Evolutionary conservation across 2,888 invertebrate species (phyloP).

Genomic region (Trisateles emortualis): DNA sequence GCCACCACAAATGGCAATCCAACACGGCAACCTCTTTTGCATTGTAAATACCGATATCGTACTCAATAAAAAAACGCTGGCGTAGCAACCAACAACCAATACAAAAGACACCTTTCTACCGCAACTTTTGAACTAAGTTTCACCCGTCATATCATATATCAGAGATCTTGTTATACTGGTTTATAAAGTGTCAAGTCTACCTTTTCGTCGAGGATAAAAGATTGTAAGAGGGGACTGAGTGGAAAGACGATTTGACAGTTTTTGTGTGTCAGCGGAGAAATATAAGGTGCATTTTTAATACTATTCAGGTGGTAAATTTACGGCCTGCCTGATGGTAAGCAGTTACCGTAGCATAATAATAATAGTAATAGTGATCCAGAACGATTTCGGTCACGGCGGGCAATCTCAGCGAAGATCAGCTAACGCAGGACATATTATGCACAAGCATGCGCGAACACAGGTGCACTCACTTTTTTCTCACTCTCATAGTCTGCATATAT

Average conservation of each 20-base stretch:
- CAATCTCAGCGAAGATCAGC: too few relatives aligned
- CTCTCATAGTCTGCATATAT: too few relatives aligned
- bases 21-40: constrained; percentile 49
- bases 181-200: constrained; percentile 42
- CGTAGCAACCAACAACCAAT: constrained; percentile 27
- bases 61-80: constrained; percentile 39
- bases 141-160: constrained; percentile 29
- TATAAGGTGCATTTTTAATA: constrained; percentile 13
- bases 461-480: too few relatives aligned
- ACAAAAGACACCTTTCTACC: constrained; percentile 11
- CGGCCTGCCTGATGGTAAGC: too few relatives aligned
- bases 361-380: too few relatives aligned
- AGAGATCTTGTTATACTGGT: constrained; percentile 23
- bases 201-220: constrained; percentile 40
- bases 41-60: constrained; percentile 46
- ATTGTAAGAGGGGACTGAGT: constrained; percentile 32
- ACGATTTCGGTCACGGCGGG: too few relatives aligned
- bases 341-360: too few relatives aligned
- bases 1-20: constrained; percentile 29
- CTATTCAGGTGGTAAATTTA: too few relatives aligned
- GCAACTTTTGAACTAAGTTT: constrained; percentile 10
- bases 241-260: constrained; percentile 22
- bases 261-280: constrained; percentile 24
- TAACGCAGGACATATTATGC: too few relatives aligned
- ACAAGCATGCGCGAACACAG: too few relatives aligned